A percentile compares a stretch with the other conserved stretches of the same genome.
phyloP scores from a whole-genome alignment of 2,888 invertebrate genomes.

The Melanostoma mellinum region DNA sequence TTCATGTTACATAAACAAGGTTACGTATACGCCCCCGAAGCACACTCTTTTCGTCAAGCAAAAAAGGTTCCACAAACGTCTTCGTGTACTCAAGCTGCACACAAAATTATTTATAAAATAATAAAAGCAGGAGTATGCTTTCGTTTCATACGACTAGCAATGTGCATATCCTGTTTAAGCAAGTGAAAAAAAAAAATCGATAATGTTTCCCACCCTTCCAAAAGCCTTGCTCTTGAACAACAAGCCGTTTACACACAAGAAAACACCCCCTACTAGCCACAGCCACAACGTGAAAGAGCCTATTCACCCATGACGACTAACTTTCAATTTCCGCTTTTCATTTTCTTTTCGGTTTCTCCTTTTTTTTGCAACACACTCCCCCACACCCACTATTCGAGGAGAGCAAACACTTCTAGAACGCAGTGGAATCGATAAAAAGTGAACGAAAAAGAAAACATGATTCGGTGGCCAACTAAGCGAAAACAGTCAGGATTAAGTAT shows the following conservation, averaged over 20 bases:
- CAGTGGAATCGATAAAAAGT: conserved; percentile 45
- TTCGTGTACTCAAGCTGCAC: not conserved
- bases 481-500: conserved; percentile 19
- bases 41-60: not conserved
- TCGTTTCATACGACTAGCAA: not conserved
- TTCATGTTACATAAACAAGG: not conserved
- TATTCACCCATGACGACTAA: conserved; percentile 45
- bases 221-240: conserved; percentile 48
- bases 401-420: not conserved
- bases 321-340: conserved; percentile 57
- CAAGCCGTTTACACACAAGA: not conserved
- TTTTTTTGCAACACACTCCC: not conserved
- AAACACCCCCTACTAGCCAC: conserved; percentile 9
- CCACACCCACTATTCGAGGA: not conserved
- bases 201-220: conserved; percentile 5
- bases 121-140: not conserved
- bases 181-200: conserved; percentile 30
- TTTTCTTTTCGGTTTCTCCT: conserved; percentile 25
- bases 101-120: conserved; percentile 2
- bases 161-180: conserved; percentile 14
- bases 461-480: conserved; percentile 27
- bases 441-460: conserved; percentile 5
- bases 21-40: conserved; percentile 1
- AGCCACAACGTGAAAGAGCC: conserved; percentile 24
- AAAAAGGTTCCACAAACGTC: conserved; percentile 9